Evolutionary conservation across 2,888 invertebrate species (phyloP).

Genomic region (Eristalinus sepulchralis): DNA sequence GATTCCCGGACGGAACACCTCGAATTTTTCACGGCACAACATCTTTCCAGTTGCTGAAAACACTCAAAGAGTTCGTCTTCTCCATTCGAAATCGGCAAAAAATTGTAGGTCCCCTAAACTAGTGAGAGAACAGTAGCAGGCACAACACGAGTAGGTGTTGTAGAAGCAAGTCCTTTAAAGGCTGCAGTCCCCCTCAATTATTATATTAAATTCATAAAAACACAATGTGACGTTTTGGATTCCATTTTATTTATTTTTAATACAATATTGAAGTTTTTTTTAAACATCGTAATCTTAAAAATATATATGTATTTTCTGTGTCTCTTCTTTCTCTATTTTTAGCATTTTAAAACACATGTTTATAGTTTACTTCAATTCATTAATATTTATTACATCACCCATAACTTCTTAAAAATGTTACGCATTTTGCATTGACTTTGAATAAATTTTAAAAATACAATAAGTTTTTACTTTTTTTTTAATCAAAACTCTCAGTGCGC

Average conservation of each 20-base stretch:
- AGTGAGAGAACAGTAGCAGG: no score
- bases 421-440: slow-evolving; percentile 11
- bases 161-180: no score
- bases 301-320: slow-evolving; percentile 32
- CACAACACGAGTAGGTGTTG: no score
- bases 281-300: slow-evolving; percentile 61
- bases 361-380: slow-evolving; percentile 6
- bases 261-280: slow-evolving; percentile 27
- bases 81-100: no score
- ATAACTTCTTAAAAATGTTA: slow-evolving; percentile 30
- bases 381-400: slow-evolving; percentile 19
- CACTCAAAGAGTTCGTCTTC: no score
- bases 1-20: no score
- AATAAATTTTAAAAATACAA: not conserved
- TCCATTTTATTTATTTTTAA: slow-evolving; percentile 25
- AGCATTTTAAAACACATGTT: slow-evolving; percentile 23
- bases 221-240: not conserved
- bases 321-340: not conserved
- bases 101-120: no score
- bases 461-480: not conserved
- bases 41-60: no score
- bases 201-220: not conserved
- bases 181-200: no score
- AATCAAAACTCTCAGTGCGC: slow-evolving; percentile 22
- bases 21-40: no score